Conservation (phyloP, 2,113 vertebrate species). For the Gymnarchus niloticus region DNA sequence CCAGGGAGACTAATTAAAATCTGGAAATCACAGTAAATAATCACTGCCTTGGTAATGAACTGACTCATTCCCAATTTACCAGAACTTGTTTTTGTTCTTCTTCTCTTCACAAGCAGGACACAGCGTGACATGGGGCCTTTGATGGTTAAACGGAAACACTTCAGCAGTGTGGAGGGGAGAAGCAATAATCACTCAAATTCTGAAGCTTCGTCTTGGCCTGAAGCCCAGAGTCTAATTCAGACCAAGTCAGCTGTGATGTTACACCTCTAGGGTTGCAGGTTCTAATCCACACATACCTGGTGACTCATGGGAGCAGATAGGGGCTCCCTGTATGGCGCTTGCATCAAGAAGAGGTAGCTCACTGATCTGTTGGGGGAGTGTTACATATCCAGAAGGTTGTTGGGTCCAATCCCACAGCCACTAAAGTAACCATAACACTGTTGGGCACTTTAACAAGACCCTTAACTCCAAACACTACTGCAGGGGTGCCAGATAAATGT, state of each 20-base stretch:
- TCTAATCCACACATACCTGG: neutral
- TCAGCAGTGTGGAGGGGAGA: neutral
- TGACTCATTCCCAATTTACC: constrained; percentile 14
- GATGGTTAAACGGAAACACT: neutral
- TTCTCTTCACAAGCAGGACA: neutral
- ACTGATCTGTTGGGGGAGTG: no score
- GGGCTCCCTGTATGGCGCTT: neutral
- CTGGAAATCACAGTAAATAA: constrained; percentile 17
- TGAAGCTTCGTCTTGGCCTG: neutral
- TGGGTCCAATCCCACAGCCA: no score
- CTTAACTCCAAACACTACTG: no score
- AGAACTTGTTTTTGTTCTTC: neutral
- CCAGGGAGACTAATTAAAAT: constrained; percentile 17
- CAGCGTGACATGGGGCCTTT: neutral
- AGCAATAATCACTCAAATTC: neutral
- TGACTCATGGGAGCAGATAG: neutral
- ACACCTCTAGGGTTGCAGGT: neutral
- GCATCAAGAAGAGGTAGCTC: neutral
- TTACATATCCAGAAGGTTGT: no score
- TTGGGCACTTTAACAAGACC: no score
- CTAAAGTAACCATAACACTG: no score
- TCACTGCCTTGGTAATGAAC: constrained; percentile 17
- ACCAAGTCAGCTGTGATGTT: neutral
- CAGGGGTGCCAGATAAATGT: no score
- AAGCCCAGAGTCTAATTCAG: neutral